These are phyloP conservation scores for Parambassis ranga DNA, from an alignment of 2,797 vertebrate genomes.

Conservation along the genomic window DNA sequence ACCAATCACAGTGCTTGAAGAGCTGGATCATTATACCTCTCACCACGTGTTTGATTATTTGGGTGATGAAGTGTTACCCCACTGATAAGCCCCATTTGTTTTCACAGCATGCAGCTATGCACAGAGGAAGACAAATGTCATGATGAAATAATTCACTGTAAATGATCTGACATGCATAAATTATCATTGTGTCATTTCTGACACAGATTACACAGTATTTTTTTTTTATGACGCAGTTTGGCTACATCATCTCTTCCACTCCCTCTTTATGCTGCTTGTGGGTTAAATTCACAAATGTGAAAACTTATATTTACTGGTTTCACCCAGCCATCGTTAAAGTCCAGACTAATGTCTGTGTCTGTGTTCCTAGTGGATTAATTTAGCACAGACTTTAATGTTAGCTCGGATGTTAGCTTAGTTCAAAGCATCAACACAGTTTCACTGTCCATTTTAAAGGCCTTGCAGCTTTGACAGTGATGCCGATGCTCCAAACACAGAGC, in stretches of 20 bases:
- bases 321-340: not conserved
- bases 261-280: not conserved
- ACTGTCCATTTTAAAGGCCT: not conserved
- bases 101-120: conserved; percentile 19
- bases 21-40: conserved; percentile 14
- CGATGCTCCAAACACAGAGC: not conserved
- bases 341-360: not conserved
- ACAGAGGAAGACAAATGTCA: conserved; percentile 31
- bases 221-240: conserved; percentile 22
- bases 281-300: too few species aligned
- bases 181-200: conserved; percentile 20
- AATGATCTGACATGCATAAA: conserved; percentile 28
- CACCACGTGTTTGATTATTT: conserved; percentile 39
- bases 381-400: conserved; percentile 10
- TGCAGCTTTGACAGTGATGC: not conserved
- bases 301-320: too few species aligned
- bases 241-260: not conserved
- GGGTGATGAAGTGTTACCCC: conserved; percentile 31
- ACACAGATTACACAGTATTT: conserved; percentile 12
- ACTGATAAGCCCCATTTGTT: conserved; percentile 35
- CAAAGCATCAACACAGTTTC: not conserved
- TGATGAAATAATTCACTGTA: conserved; percentile 24
- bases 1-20: conserved; percentile 12
- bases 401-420: not conserved
- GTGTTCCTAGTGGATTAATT: not conserved